Percentiles rank a stretch among this genome's conserved stretches.
Evolutionary conservation across 1,140 invertebrate genomes (phyloP).

Genomic region (Neodiprion virginianus): DNA sequence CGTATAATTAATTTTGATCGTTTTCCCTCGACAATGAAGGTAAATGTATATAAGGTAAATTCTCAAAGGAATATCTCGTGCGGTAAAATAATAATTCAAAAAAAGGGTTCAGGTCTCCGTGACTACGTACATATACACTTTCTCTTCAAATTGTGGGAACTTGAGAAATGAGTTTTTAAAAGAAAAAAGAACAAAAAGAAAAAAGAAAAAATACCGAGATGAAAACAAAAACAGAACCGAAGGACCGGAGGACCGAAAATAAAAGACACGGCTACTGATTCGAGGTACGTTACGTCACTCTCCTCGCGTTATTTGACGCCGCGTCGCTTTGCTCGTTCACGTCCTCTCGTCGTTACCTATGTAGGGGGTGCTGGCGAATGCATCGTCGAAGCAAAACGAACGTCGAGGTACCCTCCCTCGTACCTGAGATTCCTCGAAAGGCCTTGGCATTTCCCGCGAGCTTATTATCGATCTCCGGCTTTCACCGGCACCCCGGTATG

Average conservation of each 20-base stretch:
- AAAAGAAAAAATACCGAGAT: no score
- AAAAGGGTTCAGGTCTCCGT: neutral
- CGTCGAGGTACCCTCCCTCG: neutral
- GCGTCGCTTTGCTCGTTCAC: neutral
- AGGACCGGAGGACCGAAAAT: neutral
- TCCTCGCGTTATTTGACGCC: neutral
- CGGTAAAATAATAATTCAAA: neutral
- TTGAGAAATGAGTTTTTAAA: neutral
- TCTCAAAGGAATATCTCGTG: neutral
- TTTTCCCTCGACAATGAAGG: neutral
- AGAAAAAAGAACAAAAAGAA: no score
- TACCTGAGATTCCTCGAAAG: constrained; percentile 2
- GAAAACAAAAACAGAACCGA: neutral
- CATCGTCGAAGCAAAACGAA: neutral
- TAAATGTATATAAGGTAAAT: neutral
- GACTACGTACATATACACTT: neutral
- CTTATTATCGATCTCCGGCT: constrained; percentile 4
- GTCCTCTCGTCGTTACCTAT: neutral
- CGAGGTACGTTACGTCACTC: neutral
- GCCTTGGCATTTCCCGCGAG: neutral
- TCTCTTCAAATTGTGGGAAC: neutral
- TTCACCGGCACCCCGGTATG: neutral
- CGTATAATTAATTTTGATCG: no score
- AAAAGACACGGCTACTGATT: neutral
- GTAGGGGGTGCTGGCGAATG: neutral